phyloP scores from a whole-genome alignment of 2,888 invertebrate genomes.

The Coenonympha arcania region DNA sequence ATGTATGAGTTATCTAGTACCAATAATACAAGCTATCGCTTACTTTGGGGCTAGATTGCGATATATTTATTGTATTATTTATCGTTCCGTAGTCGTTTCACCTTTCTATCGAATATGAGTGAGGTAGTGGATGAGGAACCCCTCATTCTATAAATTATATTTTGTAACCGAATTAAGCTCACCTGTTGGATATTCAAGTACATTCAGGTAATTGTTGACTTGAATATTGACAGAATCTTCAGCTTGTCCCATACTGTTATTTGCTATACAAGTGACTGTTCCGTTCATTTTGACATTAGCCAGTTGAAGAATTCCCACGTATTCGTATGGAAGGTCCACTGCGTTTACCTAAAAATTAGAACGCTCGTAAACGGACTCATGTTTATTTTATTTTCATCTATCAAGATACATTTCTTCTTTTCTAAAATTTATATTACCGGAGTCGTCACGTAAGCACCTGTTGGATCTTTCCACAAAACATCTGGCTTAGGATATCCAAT shows the following conservation, averaged over 20 bases:
- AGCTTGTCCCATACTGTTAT: conserved; percentile 33
- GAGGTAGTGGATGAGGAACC: too few species aligned
- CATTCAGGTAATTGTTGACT: conserved; percentile 30
- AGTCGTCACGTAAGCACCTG: background rate
- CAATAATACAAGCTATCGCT: too few species aligned
- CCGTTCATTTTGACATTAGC: conserved; percentile 33
- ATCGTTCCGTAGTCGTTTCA: too few species aligned
- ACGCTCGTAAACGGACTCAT: background rate
- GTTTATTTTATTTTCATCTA: background rate
- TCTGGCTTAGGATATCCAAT: conserved; percentile 44
- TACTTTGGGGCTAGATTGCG: too few species aligned
- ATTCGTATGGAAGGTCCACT: conserved; percentile 41
- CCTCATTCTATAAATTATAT: background rate
- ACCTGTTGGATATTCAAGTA: conserved; percentile 22
- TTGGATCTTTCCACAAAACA: conserved; percentile 40
- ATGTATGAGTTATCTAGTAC: too few species aligned
- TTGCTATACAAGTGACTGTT: conserved; percentile 42
- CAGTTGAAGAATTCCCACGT: conserved; percentile 38
- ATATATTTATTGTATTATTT: too few species aligned
- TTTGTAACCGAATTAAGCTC: background rate
- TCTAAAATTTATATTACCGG: conserved; percentile 6
- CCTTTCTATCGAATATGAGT: too few species aligned
- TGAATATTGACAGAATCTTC: conserved; percentile 28
- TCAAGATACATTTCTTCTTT: background rate
- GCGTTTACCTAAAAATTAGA: conserved; percentile 32